These are phyloP conservation scores for Barbus barbus DNA, from an alignment of 2,113 vertebrate genomes.

Conservation along the genomic window DNA sequence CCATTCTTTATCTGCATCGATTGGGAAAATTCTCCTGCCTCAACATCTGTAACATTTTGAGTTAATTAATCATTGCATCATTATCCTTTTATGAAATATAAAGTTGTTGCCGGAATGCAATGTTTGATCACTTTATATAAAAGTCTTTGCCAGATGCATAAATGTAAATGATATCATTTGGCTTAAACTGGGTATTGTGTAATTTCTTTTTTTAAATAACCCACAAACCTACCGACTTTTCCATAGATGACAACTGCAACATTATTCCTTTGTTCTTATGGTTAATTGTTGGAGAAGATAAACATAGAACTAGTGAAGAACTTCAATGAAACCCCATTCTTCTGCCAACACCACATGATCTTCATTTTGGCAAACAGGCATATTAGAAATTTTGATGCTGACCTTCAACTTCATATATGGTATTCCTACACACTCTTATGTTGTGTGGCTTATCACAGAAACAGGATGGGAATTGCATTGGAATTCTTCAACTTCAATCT, in stretches of 20 bases:
- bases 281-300: background rate
- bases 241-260: background rate
- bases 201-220: background rate
- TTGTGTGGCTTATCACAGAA: background rate
- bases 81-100: background rate
- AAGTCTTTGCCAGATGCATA: no score
- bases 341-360: background rate
- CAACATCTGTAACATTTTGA: background rate
- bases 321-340: background rate
- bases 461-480: background rate
- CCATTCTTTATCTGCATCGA: background rate
- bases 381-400: background rate
- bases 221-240: background rate
- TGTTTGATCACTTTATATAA: no score
- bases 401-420: background rate
- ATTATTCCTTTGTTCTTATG: background rate
- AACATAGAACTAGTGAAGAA: background rate
- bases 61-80: background rate
- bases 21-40: background rate
- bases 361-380: background rate
- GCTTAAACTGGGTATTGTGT: background rate
- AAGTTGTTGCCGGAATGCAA: no score
- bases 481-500: constrained; percentile 28
- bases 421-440: background rate
- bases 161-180: no score